Conservation (phyloP, 2,797 vertebrate genomes). For the Poeciliopsis turneri region DNA sequence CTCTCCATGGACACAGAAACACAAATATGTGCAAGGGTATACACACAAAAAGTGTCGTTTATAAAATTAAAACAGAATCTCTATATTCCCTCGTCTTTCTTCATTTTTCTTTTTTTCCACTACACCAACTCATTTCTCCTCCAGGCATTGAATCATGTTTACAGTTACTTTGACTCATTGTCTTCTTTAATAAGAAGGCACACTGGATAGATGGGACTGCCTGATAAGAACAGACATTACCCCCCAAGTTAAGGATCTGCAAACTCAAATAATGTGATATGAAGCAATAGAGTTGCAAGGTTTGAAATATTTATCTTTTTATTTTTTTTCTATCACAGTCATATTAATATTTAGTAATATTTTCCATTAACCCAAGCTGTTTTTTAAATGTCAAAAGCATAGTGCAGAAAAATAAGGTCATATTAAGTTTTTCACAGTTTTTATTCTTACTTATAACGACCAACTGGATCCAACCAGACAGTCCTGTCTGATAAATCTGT, state of each 20-base stretch:
- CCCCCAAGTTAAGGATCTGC: not conserved
- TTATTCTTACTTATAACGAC: not conserved
- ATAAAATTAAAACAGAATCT: slow-evolving; percentile 8
- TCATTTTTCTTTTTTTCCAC: not conserved
- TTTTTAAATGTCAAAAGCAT: not conserved
- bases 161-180: not conserved
- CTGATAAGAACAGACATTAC: not conserved
- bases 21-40: slow-evolving; percentile 5
- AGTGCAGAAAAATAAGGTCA: not conserved
- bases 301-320: not conserved
- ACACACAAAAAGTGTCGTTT: not conserved
- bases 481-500: not conserved
- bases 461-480: not conserved
- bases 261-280: not conserved
- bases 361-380: not conserved
- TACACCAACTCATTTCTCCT: not conserved
- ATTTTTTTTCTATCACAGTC: not conserved
- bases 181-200: slow-evolving; percentile 1
- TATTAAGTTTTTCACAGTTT: not conserved
- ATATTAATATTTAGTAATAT: not conserved
- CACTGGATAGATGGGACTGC: not conserved
- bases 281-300: not conserved
- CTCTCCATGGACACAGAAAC: slow-evolving; percentile 2
- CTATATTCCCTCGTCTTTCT: slow-evolving; percentile 3
- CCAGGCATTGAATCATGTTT: slow-evolving; percentile 7